Evolutionary conservation across 2,888 invertebrate genomes (phyloP).

Genomic region (Candidula unifasciata): DNA sequence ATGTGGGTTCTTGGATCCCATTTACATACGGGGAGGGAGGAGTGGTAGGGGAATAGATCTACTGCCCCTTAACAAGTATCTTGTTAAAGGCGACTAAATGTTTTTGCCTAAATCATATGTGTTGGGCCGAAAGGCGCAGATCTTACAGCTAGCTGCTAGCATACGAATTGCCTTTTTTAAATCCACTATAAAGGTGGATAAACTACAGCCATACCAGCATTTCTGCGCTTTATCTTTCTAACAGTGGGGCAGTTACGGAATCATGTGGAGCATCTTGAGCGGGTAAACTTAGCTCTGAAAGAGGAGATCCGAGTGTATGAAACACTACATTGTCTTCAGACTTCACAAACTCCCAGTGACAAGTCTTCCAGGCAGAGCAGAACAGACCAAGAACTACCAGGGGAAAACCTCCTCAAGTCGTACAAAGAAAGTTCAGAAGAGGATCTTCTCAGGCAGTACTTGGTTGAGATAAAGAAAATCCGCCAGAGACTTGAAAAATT

Average conservation of each 20-base stretch:
- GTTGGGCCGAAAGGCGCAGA: too few relatives aligned
- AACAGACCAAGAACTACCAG: background rate
- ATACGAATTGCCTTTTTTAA: too few relatives aligned
- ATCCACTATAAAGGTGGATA: too few relatives aligned
- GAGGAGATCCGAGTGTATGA: conserved; percentile 44
- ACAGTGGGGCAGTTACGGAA: conserved; percentile 40
- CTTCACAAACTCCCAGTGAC: background rate
- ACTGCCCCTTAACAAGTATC: too few relatives aligned
- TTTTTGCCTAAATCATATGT: too few relatives aligned
- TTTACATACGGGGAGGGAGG: background rate
- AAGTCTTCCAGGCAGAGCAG: background rate
- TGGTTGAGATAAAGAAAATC: conserved; percentile 66
- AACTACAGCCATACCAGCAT: background rate
- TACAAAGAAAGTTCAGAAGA: conserved; percentile 36
- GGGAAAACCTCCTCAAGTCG: background rate
- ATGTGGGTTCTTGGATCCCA: too few relatives aligned
- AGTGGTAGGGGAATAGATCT: too few relatives aligned
- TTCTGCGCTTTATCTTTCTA: background rate
- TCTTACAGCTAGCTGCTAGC: too few relatives aligned
- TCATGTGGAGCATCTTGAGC: conserved; percentile 27
- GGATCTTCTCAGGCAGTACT: conserved; percentile 62
- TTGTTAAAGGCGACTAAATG: too few relatives aligned
- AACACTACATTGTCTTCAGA: conserved; percentile 14
- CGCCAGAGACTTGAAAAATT: conserved; percentile 62
- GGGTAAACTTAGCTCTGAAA: conserved; percentile 31